Evolutionary conservation across 92 coral and sea anemone genomes (phyloP).

Genomic region (Phenganax stokvisi): DNA sequence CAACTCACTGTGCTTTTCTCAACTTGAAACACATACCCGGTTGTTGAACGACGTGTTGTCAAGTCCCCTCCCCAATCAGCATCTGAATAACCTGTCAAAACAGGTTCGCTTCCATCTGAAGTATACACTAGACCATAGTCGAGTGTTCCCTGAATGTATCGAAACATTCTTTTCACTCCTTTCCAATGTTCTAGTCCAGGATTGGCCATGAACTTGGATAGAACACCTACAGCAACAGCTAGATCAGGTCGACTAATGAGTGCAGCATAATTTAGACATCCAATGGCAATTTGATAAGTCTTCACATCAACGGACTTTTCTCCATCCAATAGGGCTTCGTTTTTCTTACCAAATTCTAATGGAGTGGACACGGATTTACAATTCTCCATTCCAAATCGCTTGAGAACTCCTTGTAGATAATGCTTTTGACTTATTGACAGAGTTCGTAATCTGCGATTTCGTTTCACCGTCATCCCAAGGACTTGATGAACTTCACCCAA

Average conservation of each 20-base stretch:
- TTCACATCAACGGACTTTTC: too few species aligned
- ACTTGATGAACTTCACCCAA: too few species aligned
- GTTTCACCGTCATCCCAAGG: too few species aligned
- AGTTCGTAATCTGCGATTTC: too few species aligned
- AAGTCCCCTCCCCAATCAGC: constrained; percentile 42
- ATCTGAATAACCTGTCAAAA: constrained; percentile 32
- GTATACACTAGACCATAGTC: constrained; percentile 11
- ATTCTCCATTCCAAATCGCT: too few species aligned
- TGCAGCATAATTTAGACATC: constrained; percentile 13
- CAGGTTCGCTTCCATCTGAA: background rate
- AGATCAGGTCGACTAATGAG: constrained; percentile 23
- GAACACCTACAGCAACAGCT: constrained; percentile 34
- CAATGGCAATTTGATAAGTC: too few species aligned
- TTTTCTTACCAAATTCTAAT: too few species aligned
- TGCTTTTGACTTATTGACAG: too few species aligned
- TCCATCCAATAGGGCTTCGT: too few species aligned
- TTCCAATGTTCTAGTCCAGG: background rate
- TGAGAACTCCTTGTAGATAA: too few species aligned
- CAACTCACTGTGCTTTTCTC: too few species aligned
- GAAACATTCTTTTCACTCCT: constrained; percentile 6
- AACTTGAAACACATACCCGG: constrained; percentile 38
- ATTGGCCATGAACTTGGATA: constrained; percentile 26
- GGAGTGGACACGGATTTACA: too few species aligned
- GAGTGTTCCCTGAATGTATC: constrained; percentile 6
- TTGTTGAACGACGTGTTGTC: constrained; percentile 21